Evolutionary conservation across 2,888 invertebrate species (phyloP), one percentile per base, ranked within the genome.

Genomic region (Epistrophe eligans): DNA sequence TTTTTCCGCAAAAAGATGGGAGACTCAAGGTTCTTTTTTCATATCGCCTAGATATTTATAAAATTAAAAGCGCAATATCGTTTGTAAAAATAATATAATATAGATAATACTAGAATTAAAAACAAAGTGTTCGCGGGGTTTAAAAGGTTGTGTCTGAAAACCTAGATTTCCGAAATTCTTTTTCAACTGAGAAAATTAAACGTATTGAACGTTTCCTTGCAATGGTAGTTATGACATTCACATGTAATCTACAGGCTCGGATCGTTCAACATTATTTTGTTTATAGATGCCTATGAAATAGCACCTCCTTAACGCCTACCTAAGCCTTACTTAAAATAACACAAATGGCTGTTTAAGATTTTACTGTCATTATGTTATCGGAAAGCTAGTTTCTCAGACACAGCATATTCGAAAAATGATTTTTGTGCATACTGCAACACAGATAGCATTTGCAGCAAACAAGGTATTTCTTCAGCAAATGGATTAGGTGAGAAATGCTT

Each of bases 391-490:
- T 74, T 62, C 64, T 57, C 77, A 77, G 85, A 82, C 73, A 82
- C 73, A 58, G 24, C 73, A 60, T 24, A 24, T 77, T 81, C 67
- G 45, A 73, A 70, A 10, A 32, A 57, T 82, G 50, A 66, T 64
- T 84, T 84, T 52, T 81, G 52, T 77, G 77, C 57, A 67, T 85
- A 67, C 72, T 77, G 77, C 81, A 70, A 83, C 60, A 76, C 77
- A 87, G 87, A 83, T 72, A 79, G 83, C 70, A 87, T 83, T 84
- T 76, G 76, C 87, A 87, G 87, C 87, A 84, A 52, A 82, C 74
- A 76, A 79, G 73, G 73, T 85, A 77, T 73, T 82, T 79, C 82
- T 77, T 71, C 73, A 85, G 50, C 85, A 82, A 82, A 58, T 71
- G 85, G 82, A 81, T 62, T 81, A 80, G 57, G 45, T 77, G 81